Evolutionary conservation across 1,140 invertebrate species (phyloP).

Genomic region (Papilio polytes): DNA sequence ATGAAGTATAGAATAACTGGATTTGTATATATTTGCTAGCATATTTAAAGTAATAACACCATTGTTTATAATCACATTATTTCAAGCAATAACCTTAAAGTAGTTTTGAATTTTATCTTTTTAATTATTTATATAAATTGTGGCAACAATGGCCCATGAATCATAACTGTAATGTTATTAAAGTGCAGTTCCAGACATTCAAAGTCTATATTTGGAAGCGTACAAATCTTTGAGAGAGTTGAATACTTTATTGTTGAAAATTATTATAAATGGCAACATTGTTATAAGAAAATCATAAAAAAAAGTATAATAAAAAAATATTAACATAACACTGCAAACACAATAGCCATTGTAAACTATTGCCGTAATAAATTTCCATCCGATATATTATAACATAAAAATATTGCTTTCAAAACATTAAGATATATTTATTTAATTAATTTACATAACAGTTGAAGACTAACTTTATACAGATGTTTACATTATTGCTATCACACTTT

Average conservation of each 20-base stretch:
- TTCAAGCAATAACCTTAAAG: no score
- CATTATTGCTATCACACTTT: no score
- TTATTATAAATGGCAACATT: constrained; percentile 6
- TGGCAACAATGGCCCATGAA: not conserved
- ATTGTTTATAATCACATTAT: not conserved
- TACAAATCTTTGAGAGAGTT: not conserved
- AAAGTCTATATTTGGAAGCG: constrained; percentile 1
- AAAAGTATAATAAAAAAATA: not conserved
- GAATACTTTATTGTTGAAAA: constrained; percentile 7
- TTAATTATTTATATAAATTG: constrained; percentile 30
- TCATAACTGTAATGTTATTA: not conserved
- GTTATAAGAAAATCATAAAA: not conserved
- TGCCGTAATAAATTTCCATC: not conserved
- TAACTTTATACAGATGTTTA: not conserved
- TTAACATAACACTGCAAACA: constrained; percentile 1
- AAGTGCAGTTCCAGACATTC: not conserved
- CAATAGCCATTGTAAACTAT: constrained; percentile 10
- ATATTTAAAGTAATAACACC: not conserved
- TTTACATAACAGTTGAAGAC: not conserved
- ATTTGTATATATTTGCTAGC: not conserved
- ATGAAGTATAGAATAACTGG: no score
- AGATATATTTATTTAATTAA: constrained; percentile 13
- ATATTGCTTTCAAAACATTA: not conserved
- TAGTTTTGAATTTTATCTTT: not conserved
- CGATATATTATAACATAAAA: not conserved